A percentile compares a stretch with the other conserved stretches of the same genome.
Conservation (phyloP, 2,797 vertebrate species). For the Hozukius guyotensis region DNA sequence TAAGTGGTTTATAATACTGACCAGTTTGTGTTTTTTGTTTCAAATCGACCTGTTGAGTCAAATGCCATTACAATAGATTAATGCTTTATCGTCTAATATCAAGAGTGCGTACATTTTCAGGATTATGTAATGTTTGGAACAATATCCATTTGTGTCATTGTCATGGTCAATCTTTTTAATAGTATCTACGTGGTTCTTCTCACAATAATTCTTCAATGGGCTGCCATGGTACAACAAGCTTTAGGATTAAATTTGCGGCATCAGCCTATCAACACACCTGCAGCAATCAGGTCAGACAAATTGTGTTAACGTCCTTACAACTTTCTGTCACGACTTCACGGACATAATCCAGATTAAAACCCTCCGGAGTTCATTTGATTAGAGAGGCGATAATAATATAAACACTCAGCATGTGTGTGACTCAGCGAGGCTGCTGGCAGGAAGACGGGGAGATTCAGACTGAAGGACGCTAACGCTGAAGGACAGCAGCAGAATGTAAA, state of each 20-base stretch:
- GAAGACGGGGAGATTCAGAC: background rate
- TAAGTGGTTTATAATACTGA: background rate
- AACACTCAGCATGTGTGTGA: conserved; percentile 41
- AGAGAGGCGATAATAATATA: conserved; percentile 34
- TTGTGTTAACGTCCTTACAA: conserved; percentile 4
- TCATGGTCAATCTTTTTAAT: background rate
- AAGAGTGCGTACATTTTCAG: background rate
- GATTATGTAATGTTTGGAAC: background rate
- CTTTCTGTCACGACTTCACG: conserved; percentile 9
- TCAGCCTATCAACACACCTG: background rate
- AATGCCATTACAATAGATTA: background rate
- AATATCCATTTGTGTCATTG: background rate
- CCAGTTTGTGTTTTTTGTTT: background rate
- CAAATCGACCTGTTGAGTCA: background rate
- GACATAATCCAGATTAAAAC: conserved; percentile 41
- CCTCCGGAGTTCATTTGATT: conserved; percentile 31
- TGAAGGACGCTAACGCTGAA: conserved; percentile 21
- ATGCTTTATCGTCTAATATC: background rate
- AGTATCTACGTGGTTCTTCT: background rate
- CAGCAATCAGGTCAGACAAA: conserved; percentile 8
- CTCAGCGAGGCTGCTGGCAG: conserved; percentile 46
- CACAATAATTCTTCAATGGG: background rate
- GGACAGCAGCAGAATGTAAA: conserved; percentile 22
- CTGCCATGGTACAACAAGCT: background rate
- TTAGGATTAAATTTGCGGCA: background rate